Evolutionary conservation across 2,888 invertebrate genomes (phyloP).

Genomic region (Cerastis leucographa): DNA sequence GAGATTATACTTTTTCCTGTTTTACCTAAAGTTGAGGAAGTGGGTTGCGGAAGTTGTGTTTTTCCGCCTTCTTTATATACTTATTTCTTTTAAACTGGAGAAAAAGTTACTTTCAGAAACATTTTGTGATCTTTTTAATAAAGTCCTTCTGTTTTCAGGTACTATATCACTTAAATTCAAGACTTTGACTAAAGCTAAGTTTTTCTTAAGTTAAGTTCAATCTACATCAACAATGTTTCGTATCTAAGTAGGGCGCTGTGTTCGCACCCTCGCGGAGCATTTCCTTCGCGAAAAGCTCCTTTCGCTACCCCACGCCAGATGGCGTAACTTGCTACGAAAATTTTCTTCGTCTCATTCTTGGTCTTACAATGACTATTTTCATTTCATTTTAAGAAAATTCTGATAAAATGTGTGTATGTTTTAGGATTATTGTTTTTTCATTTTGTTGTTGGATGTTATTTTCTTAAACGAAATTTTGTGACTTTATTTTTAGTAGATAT

Average conservation of each 20-base stretch:
- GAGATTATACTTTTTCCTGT: slow-evolving; percentile 79
- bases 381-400: not conserved
- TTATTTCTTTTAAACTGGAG: slow-evolving; percentile 3
- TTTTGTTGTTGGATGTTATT: too few species aligned
- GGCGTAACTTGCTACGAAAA: slow-evolving; percentile 76
- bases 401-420: not conserved
- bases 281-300: slow-evolving; percentile 57
- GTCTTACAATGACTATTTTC: not conserved
- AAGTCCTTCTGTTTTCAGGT: slow-evolving; percentile 33
- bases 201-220: slow-evolving; percentile 13
- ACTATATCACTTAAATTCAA: not conserved
- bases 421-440: not conserved
- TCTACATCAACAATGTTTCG: slow-evolving; percentile 64
- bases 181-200: not conserved
- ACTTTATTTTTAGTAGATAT: not conserved
- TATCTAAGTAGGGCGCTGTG: slow-evolving; percentile 58
- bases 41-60: slow-evolving; percentile 59
- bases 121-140: not conserved
- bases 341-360: slow-evolving; percentile 36
- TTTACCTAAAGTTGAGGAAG: slow-evolving; percentile 81
- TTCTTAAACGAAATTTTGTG: not conserved
- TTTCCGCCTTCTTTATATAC: slow-evolving; percentile 53
- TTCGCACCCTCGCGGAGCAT: slow-evolving; percentile 49
- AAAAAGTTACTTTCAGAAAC: not conserved
- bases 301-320: slow-evolving; percentile 87